A percentile compares a stretch with the other conserved stretches of the same genome.
phyloP scores from a whole-genome alignment of 1,140 invertebrate genomes.

The Metopolophium dirhodum region DNA sequence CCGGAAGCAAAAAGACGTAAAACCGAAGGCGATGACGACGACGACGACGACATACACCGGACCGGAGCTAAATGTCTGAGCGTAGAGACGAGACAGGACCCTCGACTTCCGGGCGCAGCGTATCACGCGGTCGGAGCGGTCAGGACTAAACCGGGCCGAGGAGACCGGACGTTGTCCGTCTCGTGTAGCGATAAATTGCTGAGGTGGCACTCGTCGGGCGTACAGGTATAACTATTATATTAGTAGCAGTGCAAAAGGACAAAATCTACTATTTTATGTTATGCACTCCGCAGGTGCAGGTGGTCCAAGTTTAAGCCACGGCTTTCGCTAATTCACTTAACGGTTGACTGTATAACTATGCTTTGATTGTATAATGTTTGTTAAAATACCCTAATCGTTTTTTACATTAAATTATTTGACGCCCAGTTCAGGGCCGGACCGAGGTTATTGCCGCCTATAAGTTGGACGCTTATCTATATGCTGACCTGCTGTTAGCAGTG shows the following conservation, averaged over 20 bases:
- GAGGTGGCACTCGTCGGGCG: constrained; percentile 83
- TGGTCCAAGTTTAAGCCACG: too few relatives aligned
- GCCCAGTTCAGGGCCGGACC: too few relatives aligned
- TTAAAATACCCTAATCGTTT: too few relatives aligned
- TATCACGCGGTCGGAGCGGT: constrained; percentile 79
- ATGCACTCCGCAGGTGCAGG: too few relatives aligned
- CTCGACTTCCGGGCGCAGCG: constrained; percentile 66
- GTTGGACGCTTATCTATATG: background rate
- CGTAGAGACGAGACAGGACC: constrained; percentile 66
- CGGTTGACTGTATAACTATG: too few relatives aligned
- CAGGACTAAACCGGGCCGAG: constrained; percentile 90
- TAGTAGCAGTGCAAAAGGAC: too few relatives aligned
- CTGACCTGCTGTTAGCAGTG: background rate
- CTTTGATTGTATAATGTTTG: too few relatives aligned
- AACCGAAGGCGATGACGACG: constrained; percentile 59
- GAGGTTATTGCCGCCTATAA: background rate
- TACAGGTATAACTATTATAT: constrained; percentile 68
- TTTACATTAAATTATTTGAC: too few relatives aligned
- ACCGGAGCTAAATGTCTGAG: constrained; percentile 88
- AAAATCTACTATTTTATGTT: background rate
- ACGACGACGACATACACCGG: constrained; percentile 72
- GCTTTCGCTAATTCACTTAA: too few relatives aligned
- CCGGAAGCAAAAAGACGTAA: constrained; percentile 26
- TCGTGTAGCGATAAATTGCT: constrained; percentile 94
- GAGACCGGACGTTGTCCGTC: constrained; percentile 85